Evolutionary conservation across 2,888 invertebrate species (phyloP).

Genomic region (Ennomos quercinarius): DNA sequence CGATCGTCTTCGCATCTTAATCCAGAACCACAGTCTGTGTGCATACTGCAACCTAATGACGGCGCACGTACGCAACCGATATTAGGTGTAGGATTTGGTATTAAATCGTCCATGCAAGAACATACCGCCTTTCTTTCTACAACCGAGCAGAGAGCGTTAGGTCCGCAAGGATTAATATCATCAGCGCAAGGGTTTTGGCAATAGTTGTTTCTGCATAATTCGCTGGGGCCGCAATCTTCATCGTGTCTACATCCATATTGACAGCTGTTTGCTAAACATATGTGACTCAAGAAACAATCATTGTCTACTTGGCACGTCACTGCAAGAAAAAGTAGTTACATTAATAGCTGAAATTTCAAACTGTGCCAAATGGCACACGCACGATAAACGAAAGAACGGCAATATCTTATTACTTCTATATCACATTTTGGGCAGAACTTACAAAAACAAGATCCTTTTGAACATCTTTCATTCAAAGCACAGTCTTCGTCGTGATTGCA

Average conservation of each 20-base stretch:
- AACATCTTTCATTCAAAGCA: constrained; percentile 95
- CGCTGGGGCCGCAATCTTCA: constrained; percentile 94
- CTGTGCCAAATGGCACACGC: too few species aligned
- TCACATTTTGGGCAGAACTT: constrained; percentile 65
- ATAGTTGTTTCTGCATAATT: constrained; percentile 92
- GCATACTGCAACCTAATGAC: constrained; percentile 89
- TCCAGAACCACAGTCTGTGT: constrained; percentile 90
- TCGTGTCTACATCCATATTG: constrained; percentile 94
- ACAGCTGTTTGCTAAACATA: constrained; percentile 94
- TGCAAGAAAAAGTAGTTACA: constrained; percentile 53
- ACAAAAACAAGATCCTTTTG: constrained; percentile 92
- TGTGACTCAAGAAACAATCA: constrained; percentile 96
- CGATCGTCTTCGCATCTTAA: constrained; percentile 90
- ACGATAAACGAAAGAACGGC: too few species aligned
- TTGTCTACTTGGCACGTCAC: constrained; percentile 96
- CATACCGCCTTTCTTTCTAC: constrained; percentile 93
- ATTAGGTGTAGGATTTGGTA: constrained; percentile 95
- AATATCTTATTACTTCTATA: constrained; percentile 20
- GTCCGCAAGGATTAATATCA: constrained; percentile 91
- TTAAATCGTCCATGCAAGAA: constrained; percentile 91
- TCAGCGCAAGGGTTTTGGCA: constrained; percentile 91
- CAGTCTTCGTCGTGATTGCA: constrained; percentile 93
- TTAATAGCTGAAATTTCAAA: background rate
- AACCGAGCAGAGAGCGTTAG: constrained; percentile 92
- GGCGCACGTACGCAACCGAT: constrained; percentile 94